Percentiles rank a stretch among this genome's conserved stretches.
Conservation (phyloP, 1,140 invertebrate species). For the Magallana ariakensis region DNA sequence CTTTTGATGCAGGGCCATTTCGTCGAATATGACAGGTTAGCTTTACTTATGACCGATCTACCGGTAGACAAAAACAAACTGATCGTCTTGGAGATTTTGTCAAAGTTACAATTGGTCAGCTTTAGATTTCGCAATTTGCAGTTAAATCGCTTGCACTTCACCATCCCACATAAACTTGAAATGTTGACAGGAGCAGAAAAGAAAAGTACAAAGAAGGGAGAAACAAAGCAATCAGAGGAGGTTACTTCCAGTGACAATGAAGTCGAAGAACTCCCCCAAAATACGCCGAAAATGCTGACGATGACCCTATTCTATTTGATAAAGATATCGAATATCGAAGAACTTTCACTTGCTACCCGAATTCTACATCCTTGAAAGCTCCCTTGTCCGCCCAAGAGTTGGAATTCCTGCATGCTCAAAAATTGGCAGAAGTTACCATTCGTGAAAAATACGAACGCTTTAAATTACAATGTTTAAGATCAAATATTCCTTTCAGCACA, state of each 20-base stretch:
- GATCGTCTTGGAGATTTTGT: neutral
- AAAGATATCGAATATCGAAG: neutral
- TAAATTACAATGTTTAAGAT: neutral
- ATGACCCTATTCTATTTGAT: slow-evolving; percentile 2
- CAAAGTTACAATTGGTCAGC: neutral
- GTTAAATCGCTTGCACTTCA: neutral
- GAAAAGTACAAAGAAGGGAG: neutral
- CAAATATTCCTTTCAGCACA: neutral
- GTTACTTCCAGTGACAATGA: neutral
- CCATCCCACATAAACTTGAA: neutral
- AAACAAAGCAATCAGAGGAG: neutral
- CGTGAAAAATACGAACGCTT: neutral
- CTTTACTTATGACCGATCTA: too few relatives aligned
- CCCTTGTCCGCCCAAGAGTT: neutral
- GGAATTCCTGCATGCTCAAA: neutral
- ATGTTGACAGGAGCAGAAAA: neutral
- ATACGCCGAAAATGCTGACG: neutral
- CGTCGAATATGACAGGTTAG: too few relatives aligned
- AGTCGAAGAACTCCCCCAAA: neutral
- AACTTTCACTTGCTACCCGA: neutral
- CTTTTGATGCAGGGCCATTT: too few relatives aligned
- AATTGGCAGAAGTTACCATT: neutral
- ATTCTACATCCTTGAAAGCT: neutral
- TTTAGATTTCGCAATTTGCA: neutral
- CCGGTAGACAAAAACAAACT: too few relatives aligned